Conservation (phyloP, 2,113 vertebrate species). For the Oncorhynchus kisutch region DNA sequence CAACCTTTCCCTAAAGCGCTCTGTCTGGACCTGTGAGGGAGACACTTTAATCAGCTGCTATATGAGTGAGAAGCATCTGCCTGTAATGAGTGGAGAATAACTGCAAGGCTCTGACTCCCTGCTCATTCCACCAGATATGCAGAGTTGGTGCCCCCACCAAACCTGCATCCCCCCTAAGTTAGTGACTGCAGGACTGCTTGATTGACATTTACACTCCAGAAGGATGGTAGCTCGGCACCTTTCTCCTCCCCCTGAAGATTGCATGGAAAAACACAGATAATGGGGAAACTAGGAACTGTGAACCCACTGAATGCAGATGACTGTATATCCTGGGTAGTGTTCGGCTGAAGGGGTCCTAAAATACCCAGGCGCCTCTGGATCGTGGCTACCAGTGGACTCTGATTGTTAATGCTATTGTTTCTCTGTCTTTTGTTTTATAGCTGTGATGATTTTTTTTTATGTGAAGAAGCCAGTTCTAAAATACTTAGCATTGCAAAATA, state of each 20-base stretch:
- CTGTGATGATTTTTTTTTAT: constrained; percentile 44
- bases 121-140: constrained; percentile 24
- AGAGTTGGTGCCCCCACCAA: constrained; percentile 35
- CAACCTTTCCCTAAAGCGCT: constrained; percentile 10
- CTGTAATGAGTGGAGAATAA: constrained; percentile 27
- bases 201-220: constrained; percentile 33
- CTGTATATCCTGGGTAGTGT: no score
- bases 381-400: constrained; percentile 27
- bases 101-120: constrained; percentile 22
- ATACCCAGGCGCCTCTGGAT: not conserved
- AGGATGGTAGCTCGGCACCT: constrained; percentile 46
- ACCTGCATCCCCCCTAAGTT: constrained; percentile 27
- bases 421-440: constrained; percentile 48
- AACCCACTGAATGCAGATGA: constrained; percentile 9
- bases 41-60: constrained; percentile 40
- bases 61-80: not conserved
- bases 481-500: constrained; percentile 46
- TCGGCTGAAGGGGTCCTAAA: no score
- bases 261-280: constrained; percentile 61
- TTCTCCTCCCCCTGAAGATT: constrained; percentile 55
- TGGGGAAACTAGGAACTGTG: constrained; percentile 16
- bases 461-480: constrained; percentile 46
- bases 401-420: constrained; percentile 32
- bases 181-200: constrained; percentile 36
- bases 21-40: constrained; percentile 25